Evolutionary conservation across 2,113 vertebrate genomes (phyloP).

Genomic region (human): GRCh38 chr9:136839501-136840000

Average conservation of each 20-base stretch:
- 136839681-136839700: constrained; percentile 82
- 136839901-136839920: neutral
- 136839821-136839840: constrained; percentile 89
- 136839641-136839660: neutral
- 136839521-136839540: too few species aligned
- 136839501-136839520: too few species aligned
- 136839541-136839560: neutral
- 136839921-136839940: neutral
- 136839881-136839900: neutral
- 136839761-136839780: constrained; percentile 81
- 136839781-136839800: constrained; percentile 88
- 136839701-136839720: constrained; percentile 91
- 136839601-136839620: rapidly evolving
- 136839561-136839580: too few species aligned
- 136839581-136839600: neutral
- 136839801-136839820: constrained; percentile 91
- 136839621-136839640: too few species aligned
- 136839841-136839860: constrained; percentile 89
- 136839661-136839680: neutral
- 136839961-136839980: neutral
- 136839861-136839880: constrained; percentile 84
- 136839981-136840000: rapidly evolving
- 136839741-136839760: constrained; percentile 67
- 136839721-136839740: constrained; percentile 94
- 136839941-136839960: neutral